Evolutionary conservation across 2,113 vertebrate genomes (phyloP), one percentile per base, ranked within the genome.

Genomic region (Dendropsophus ebraccatus): DNA sequence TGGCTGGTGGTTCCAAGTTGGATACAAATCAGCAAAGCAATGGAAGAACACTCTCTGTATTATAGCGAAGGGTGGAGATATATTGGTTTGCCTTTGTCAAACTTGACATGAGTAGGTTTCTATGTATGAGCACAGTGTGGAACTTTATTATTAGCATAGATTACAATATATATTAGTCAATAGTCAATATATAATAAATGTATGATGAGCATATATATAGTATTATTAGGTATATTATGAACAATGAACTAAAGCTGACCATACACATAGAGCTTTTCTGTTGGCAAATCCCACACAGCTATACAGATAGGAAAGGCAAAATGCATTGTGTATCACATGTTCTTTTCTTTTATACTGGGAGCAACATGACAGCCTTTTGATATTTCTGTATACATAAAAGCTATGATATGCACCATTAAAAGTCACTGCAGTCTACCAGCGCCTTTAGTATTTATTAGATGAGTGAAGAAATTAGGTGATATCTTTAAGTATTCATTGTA

Each of bases 1-100:
- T 88, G 23, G 37, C 86, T 89, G 83, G 81, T 82, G 76, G 56
- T 90, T 86, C 54, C 30, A 5, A 89, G 81, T 45, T 75, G 82
- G 56, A 62, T 47, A 45, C 41, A n/a, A 62, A 2, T 45, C n/a
- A 62, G 11, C 56, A 65, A 47, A 19, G 23, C 19, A 79, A 37
- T 58, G 56, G 32, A 79, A n/a, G n/a, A 79, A 32, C 35, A 25
- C 35, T 62, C 13, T 45, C 35, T 62, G 14, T 19, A 30, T 80
- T 60, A n/a, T 65, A 19, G 58, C 23, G 47, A 19, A 13, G 37
- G 54, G 32, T 80, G 54, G 56, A 45, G 23, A 69, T 69, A 35
- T 69, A 32, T 67, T 7, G 9, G 16, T 8, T 14, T 69, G 17
- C 35, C 7, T 13, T 11, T 70, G 28, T 37, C 17, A 70, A 23